Evolutionary conservation across 2,113 vertebrate genomes (phyloP).

Genomic region (Pithys albifrons): DNA sequence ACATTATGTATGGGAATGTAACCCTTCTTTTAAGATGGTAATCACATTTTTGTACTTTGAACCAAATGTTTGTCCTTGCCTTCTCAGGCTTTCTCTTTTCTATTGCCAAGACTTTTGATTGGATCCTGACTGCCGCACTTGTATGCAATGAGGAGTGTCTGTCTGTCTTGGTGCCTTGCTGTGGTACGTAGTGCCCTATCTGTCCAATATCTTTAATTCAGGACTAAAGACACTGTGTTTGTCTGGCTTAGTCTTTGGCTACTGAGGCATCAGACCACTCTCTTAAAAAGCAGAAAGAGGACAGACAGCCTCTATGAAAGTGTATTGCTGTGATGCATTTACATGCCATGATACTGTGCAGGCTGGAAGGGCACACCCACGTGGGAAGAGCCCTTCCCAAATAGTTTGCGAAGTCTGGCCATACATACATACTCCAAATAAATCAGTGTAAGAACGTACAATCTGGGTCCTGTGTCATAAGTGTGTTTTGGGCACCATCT

Average conservation of each 20-base stretch:
- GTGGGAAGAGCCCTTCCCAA: no score
- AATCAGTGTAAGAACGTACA: not conserved
- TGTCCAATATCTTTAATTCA: not conserved
- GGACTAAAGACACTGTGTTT: not conserved
- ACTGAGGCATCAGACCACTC: not conserved
- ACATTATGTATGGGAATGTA: not conserved
- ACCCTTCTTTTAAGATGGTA: not conserved
- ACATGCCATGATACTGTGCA: no score
- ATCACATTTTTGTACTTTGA: not conserved
- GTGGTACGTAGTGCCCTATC: not conserved
- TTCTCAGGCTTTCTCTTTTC: not conserved
- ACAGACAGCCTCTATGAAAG: not conserved
- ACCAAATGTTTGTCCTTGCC: not conserved
- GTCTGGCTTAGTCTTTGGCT: not conserved
- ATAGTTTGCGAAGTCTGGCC: no score
- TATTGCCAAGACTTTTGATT: not conserved
- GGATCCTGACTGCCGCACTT: not conserved
- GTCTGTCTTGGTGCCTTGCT: not conserved
- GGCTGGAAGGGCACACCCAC: no score
- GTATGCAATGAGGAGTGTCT: not conserved
- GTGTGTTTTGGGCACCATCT: not conserved
- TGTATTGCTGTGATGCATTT: not conserved
- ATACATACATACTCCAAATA: not conserved
- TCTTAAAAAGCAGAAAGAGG: not conserved
- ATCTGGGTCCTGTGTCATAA: not conserved